These are phyloP conservation scores for Clarias gariepinus DNA, from an alignment of 2,113 vertebrate species.

Conservation along the genomic window DNA sequence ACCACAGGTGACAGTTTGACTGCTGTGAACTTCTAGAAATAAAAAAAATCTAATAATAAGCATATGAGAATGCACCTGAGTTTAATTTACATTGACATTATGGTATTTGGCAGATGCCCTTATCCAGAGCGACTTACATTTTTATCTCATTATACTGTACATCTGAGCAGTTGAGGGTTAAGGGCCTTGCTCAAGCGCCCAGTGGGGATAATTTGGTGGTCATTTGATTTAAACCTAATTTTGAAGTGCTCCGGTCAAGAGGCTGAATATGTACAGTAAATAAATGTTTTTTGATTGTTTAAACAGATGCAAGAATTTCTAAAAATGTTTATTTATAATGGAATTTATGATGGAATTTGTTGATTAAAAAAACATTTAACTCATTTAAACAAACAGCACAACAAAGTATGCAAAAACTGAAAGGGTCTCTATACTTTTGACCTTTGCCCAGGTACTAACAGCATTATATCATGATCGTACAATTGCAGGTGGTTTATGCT, in stretches of 20 bases:
- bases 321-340: background rate
- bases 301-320: background rate
- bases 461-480: background rate
- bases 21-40: background rate
- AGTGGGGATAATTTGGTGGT: too few relatives aligned
- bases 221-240: too few relatives aligned
- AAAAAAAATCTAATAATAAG: background rate
- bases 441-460: background rate
- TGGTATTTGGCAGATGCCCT: too few relatives aligned
- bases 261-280: background rate
- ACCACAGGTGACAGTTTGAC: background rate
- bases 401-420: background rate
- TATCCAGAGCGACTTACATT: too few relatives aligned
- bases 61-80: background rate
- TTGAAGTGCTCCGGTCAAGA: background rate
- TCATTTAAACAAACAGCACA: background rate
- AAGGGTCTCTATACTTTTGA: background rate
- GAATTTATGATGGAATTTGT: background rate
- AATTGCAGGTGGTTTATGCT: background rate
- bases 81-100: background rate
- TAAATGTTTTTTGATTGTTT: background rate
- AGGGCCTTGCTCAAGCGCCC: too few relatives aligned
- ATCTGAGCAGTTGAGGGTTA: too few relatives aligned
- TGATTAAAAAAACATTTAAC: background rate
- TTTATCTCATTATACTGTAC: too few relatives aligned